Percentiles rank a stretch among this genome's conserved stretches.
These are phyloP conservation scores for Thereva unica DNA, from an alignment of 2,888 invertebrate genomes.

Conservation along the genomic window DNA sequence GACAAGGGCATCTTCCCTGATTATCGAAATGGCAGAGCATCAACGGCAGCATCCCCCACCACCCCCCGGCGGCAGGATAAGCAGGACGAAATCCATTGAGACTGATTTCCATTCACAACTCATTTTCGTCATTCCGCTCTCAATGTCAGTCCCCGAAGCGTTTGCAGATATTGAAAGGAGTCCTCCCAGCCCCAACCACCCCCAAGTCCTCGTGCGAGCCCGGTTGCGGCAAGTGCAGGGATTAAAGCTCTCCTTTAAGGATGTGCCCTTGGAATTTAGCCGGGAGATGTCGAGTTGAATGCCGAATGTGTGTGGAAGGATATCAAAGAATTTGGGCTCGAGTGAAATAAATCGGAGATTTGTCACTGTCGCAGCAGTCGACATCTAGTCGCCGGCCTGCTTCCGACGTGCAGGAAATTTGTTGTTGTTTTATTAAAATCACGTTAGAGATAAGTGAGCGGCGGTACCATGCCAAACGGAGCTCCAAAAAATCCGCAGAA, in stretches of 20 bases:
- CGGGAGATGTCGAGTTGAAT: slow-evolving; percentile 20
- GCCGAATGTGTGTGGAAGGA: slow-evolving; percentile 22
- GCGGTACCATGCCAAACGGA: too few species aligned
- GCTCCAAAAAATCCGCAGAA: too few species aligned
- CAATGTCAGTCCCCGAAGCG: background rate
- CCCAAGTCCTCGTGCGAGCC: background rate
- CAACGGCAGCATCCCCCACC: background rate
- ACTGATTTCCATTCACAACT: slow-evolving; percentile 34
- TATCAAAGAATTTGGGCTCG: slow-evolving; percentile 16
- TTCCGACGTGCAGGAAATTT: slow-evolving; percentile 44
- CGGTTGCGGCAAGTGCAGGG: slow-evolving; percentile 21
- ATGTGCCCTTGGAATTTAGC: slow-evolving; percentile 11
- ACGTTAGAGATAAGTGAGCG: slow-evolving; percentile 27
- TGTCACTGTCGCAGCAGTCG: slow-evolving; percentile 47
- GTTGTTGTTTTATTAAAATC: slow-evolving; percentile 37
- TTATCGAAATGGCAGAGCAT: slow-evolving; percentile 28
- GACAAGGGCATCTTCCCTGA: slow-evolving; percentile 12
- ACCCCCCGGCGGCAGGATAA: background rate
- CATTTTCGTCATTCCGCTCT: slow-evolving; percentile 27
- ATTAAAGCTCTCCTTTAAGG: slow-evolving; percentile 20
- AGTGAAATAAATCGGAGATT: slow-evolving; percentile 47
- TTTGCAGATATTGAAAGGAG: background rate
- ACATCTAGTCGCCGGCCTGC: slow-evolving; percentile 47
- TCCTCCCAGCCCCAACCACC: slow-evolving; percentile 9
- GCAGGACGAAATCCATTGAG: slow-evolving; percentile 15